A percentile compares a stretch with the other conserved stretches of the same genome.
phyloP scores from a whole-genome alignment of 2,797 vertebrate genomes.

The Pangasius macronema region DNA sequence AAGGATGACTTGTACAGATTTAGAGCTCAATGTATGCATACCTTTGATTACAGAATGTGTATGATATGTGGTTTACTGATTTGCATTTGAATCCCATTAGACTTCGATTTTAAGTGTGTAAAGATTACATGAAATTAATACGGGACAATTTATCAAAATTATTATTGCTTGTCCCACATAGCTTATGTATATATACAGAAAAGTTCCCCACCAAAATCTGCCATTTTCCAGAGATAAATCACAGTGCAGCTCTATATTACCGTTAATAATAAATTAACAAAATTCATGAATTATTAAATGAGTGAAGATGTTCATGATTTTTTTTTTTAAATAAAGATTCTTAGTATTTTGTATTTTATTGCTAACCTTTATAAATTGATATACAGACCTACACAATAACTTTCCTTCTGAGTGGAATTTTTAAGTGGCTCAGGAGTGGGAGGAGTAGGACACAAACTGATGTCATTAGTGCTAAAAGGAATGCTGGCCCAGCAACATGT shows the following conservation, averaged over 20 bases:
- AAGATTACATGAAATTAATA: not conserved
- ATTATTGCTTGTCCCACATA: not conserved
- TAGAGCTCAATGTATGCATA: not conserved
- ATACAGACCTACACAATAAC: not conserved
- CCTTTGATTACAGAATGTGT: not conserved
- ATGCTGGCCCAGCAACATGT: not conserved
- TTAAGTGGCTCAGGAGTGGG: not conserved
- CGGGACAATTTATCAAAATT: not conserved
- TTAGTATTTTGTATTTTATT: not conserved
- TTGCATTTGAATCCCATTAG: not conserved
- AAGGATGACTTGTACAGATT: not conserved
- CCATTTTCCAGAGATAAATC: not conserved
- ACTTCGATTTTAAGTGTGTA: not conserved
- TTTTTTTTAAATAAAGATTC: not conserved
- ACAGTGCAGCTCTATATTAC: too few species aligned
- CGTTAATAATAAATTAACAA: not conserved
- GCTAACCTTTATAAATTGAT: not conserved
- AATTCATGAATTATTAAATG: not conserved
- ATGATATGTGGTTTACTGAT: not conserved
- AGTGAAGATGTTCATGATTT: not conserved
- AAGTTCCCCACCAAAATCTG: not conserved
- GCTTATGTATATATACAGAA: not conserved
- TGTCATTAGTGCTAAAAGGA: not conserved
- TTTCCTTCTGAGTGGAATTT: not conserved
- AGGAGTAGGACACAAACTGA: not conserved